Evolutionary conservation across 2,113 vertebrate genomes (phyloP), one percentile per base, ranked within the genome.

Genomic region (Poeciliopsis occidentalis): DNA sequence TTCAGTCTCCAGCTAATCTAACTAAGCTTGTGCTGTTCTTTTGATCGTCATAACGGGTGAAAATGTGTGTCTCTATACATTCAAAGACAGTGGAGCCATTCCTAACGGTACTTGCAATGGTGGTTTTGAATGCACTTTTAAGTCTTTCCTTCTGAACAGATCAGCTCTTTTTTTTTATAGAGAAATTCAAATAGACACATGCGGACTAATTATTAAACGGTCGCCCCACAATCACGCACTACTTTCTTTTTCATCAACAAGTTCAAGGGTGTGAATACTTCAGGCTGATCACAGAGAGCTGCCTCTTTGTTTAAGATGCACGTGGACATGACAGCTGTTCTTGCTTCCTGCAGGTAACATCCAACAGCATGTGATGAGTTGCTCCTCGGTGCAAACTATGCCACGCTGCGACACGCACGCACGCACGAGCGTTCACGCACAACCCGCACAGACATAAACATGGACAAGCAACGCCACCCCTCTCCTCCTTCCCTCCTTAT

Each of bases 321-420:
- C 26, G 64, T 32, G 34, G 70, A 39, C 60, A 62, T 57, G 64
- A 75, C 26, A 34, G 66, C 72, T 69, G 74, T 62, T 75, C 67
- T 71, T 76, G 73, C 69, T 62, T 75, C 67, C 74, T 76, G 73
- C 72, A 82, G 76, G 76, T 76, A 69, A 60, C 73, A 77, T 37
- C 13, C 65, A 75, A 10, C 60, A 69, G 69, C 60, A 68, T 76
- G n/a, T 67, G 71, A 67, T 67, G 66, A 86, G 80, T 83, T 81
- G 32, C 47, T 69, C n/a, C 68, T 69, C 27, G 47, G 61, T 66
- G 32, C 78, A 86, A 89, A 89, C 81, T 85, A 83, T 88, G 75
- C 67, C 39, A 88, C 71, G 70, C 84, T 92, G 91, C 86, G 85
- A 92, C 88, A 89, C 76, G 69, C 63, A 83, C 51, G 60, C 30